A percentile compares a stretch with the other conserved stretches of the same genome.
These are phyloP conservation scores for Campoplex capitator DNA, from an alignment of 2,888 invertebrate genomes.

Conservation along the genomic window DNA sequence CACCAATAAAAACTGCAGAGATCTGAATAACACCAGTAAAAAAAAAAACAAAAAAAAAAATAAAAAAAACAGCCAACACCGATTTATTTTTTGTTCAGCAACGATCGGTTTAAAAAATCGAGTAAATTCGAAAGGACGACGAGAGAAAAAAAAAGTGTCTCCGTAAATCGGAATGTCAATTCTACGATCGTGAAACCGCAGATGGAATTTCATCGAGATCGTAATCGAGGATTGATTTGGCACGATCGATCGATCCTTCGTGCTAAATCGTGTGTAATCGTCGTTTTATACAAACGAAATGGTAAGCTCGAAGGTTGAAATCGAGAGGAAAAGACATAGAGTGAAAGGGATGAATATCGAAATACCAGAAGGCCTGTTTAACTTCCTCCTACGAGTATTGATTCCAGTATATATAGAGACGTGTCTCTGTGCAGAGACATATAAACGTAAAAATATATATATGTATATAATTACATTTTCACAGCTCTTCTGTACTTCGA, in stretches of 20 bases:
- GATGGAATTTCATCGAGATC: slow-evolving; percentile 3
- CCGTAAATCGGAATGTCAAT: background rate
- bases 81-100: background rate
- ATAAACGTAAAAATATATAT: background rate
- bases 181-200: background rate
- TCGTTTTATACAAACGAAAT: slow-evolving; percentile 1
- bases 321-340: slow-evolving; percentile 13
- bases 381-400: slow-evolving; percentile 40
- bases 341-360: slow-evolving; percentile 59
- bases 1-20: background rate
- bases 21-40: background rate
- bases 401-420: background rate
- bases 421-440: background rate
- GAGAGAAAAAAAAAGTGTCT: background rate
- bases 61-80: background rate
- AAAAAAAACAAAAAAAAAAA: background rate
- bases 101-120: background rate
- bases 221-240: slow-evolving; percentile 9
- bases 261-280: background rate
- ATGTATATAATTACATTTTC: slow-evolving; percentile 48
- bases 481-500: slow-evolving; percentile 29
- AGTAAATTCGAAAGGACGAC: background rate
- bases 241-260: slow-evolving; percentile 2
- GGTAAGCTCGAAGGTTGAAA: background rate
- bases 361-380: slow-evolving; percentile 35